phyloP scores from a whole-genome alignment of 1,140 invertebrate species.

The Venturia canescens region DNA sequence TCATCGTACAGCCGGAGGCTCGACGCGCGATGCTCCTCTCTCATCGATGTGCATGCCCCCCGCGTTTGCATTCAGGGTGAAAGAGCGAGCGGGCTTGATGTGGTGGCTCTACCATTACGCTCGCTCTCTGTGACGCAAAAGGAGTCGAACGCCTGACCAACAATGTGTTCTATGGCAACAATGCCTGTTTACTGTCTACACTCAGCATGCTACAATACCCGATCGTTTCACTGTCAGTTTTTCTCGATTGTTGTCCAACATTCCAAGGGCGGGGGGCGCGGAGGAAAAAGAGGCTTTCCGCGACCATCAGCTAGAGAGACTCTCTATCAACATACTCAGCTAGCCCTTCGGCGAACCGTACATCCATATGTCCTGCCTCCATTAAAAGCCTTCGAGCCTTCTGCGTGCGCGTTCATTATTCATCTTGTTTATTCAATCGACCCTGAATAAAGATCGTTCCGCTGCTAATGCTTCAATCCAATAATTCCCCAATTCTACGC shows the following conservation, averaged over 20 bases:
- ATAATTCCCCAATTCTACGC: no score
- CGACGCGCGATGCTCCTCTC: no score
- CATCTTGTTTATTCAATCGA: no score
- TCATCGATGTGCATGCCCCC: slow-evolving; percentile 14
- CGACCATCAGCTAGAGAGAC: slow-evolving; percentile 47
- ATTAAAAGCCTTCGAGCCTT: no score
- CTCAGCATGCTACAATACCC: slow-evolving; percentile 68
- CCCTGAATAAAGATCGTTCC: no score
- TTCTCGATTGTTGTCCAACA: slow-evolving; percentile 69
- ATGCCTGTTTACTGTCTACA: slow-evolving; percentile 74
- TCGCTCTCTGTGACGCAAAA: slow-evolving; percentile 46
- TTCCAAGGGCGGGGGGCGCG: slow-evolving; percentile 58
- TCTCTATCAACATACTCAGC: slow-evolving; percentile 49
- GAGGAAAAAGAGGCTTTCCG: slow-evolving; percentile 34
- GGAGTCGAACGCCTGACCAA: slow-evolving; percentile 57
- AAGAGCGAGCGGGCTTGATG: slow-evolving; percentile 35
- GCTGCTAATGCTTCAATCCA: no score
- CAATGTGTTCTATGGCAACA: slow-evolving; percentile 63
- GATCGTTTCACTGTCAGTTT: slow-evolving; percentile 71
- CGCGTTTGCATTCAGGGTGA: slow-evolving; percentile 37
- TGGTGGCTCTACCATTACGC: slow-evolving; percentile 29
- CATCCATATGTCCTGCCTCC: no score
- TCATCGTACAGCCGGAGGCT: no score
- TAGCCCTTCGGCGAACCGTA: not conserved
- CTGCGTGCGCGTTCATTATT: no score